Percentiles rank a stretch among this genome's conserved stretches.
phyloP scores from a whole-genome alignment of 2,797 vertebrate species.

The Oceanodroma leucorhoa region DNA sequence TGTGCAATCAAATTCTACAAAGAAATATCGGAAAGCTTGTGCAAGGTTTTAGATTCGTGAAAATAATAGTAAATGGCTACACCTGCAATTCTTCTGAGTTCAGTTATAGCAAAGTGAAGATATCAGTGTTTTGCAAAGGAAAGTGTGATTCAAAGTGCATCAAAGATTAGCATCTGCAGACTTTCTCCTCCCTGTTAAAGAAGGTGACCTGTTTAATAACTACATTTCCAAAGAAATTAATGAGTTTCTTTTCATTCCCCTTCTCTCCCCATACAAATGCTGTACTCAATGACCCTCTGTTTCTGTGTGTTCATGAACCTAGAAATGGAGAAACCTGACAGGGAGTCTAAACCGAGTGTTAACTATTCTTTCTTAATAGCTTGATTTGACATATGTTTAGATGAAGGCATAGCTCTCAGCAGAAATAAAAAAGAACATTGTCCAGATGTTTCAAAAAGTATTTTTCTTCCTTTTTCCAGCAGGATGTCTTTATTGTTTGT shows the following conservation, averaged over 20 bases:
- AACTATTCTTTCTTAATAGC: not conserved
- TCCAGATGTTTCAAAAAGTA: not conserved
- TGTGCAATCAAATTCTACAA: not conserved
- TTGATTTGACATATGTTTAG: not conserved
- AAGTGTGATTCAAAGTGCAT: not conserved
- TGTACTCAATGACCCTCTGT: not conserved
- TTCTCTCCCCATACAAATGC: not conserved
- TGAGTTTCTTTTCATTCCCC: not conserved
- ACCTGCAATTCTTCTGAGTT: not conserved
- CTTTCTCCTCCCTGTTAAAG: not conserved
- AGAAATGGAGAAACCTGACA: not conserved
- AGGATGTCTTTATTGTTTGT: not conserved
- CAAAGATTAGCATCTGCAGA: not conserved
- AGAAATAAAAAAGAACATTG: not conserved
- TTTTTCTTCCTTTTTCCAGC: accelerated
- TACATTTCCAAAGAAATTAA: not conserved
- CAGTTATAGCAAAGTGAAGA: not conserved
- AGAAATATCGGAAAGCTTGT: not conserved
- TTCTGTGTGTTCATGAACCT: not conserved
- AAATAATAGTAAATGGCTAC: not conserved
- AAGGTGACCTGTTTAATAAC: not conserved
- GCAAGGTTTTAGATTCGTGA: not conserved
- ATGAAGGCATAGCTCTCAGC: not conserved
- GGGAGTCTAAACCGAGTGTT: not conserved
- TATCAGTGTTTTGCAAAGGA: not conserved